Evolutionary conservation across 2,797 vertebrate species (phyloP), one percentile per base, ranked within the genome.

Genomic region (Spheniscus humboldti): DNA sequence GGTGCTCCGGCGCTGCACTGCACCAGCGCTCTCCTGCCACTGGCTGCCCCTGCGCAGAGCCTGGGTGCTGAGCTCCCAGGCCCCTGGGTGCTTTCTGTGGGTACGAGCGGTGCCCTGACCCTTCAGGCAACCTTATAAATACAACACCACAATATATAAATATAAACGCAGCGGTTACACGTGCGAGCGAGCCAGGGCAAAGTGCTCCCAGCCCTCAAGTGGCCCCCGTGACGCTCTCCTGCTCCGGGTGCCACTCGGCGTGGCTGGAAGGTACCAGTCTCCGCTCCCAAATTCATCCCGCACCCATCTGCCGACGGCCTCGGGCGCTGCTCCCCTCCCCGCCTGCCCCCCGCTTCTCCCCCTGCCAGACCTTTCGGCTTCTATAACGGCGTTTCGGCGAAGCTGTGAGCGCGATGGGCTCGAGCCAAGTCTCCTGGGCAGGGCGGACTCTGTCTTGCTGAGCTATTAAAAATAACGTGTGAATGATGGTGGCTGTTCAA

Each of bases 381-480:
- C n/a, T 68, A 13, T 66, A 37, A 22, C 10, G 3, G 55, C 7
- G 0, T 63, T 79, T 68, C n/a, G 5, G 86, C 4, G 0, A 66
- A 89, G 90, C 86, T 48, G 69, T 1, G 86, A 96, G 86, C 6
- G 2, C 2, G 1, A 64, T 80, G 88, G 78, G 96, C 84, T 94
- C 2, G 9, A 91, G 97, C 95, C 95, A 93, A 92, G 88, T 92
- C 93, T 96, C 90, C 80, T 53, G 74, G 90, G 90, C 84, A 95
- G 96, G 92, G 93, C 95, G 96, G 96, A 79, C 93, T 96, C 92
- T 71, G 94, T 97, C 96, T 97, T 66, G 2, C 93, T 95, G 95
- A 93, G 94, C 93, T 96, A 82, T 96, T 95, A 96, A 97, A 97
- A 97, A 97, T 93, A 97, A 93, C 6, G 91, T 95, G 97, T 96